phyloP scores from a whole-genome alignment of 2,113 vertebrate genomes.

The Festucalex cinctus region DNA sequence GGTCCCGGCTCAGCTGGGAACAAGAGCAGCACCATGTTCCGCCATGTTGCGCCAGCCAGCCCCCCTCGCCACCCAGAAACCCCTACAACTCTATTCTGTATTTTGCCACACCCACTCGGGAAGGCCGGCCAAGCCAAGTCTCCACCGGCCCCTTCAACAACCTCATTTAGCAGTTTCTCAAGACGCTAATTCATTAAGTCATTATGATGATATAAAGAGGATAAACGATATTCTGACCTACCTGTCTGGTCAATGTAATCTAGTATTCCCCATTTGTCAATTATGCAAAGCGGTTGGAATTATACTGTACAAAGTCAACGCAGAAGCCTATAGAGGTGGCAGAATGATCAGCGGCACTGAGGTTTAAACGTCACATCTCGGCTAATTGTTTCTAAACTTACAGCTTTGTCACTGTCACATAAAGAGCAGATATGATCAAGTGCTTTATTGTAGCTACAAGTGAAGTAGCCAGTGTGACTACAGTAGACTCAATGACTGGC shows the following conservation, averaged over 20 bases:
- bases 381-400: conserved; percentile 27
- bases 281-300: conserved; percentile 30
- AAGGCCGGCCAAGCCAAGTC: conserved; percentile 32
- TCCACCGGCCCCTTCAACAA: conserved; percentile 4
- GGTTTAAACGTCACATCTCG: conserved; percentile 22
- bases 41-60: conserved; percentile 33
- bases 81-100: conserved; percentile 42
- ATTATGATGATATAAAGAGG: conserved; percentile 32
- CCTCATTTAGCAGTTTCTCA: conserved; percentile 26
- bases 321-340: conserved; percentile 8
- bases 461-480: background rate
- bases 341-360: conserved; percentile 20
- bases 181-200: conserved; percentile 21
- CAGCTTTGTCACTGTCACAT: conserved; percentile 28
- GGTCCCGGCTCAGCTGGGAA: conserved; percentile 64
- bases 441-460: background rate
- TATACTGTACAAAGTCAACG: conserved; percentile 25
- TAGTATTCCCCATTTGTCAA: conserved; percentile 26
- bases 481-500: background rate
- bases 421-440: conserved; percentile 10
- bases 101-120: conserved; percentile 4
- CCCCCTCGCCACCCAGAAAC: conserved; percentile 14
- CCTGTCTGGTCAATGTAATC: conserved; percentile 18
- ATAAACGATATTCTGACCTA: conserved; percentile 30
- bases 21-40: conserved; percentile 39